Base-by-base conservation (phyloP, 2,888 invertebrate species). In the Siphlonurus alternatus region DNA sequence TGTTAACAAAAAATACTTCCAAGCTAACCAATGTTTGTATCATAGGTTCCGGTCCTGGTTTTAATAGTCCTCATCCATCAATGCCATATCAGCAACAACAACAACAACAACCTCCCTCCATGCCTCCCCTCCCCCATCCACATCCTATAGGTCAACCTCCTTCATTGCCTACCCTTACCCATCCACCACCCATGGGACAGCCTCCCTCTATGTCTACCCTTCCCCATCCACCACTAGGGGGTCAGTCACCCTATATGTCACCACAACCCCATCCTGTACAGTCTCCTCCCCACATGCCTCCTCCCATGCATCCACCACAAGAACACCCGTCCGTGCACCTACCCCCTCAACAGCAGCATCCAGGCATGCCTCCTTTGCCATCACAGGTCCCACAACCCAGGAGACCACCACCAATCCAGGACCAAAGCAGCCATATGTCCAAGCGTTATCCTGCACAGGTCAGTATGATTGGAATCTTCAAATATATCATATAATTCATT, bases 41-140 rank as follows among this genome's bases (percentile, higher is more conserved):
- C n/a, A n/a, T n/a, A n/a, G n/a, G n/a, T n/a, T n/a, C n/a, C n/a
- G n/a, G n/a, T n/a, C n/a, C n/a, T n/a, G n/a, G n/a, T n/a, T n/a
- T n/a, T n/a, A n/a, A n/a, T n/a, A n/a, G 64, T 68, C 69, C 67
- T 65, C 67, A 61, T 60, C 69, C 61, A 54, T 68, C 59, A 63
- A 67, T 65, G 62, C 69, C 60, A 62, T 71, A 68, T 66, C 69
- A 63, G 67, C 71, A 66, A 69, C 71, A 62, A 69, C 69, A 66
- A 69, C 71, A 65, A 67, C 71, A 70, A 10, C 73, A 72, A 65
- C 69, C 68, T 0, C 70, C 67, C 54, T 23, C 15, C n/a, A 53
- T 54, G 19, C 54, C 62, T 20, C 62, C 15, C 23, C 5, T 10
- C 23, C 20, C 53, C n/a, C 22, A 20, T 19, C 59, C 18, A 10